Conservation (phyloP, 2,113 vertebrate genomes). For the Bolborhynchus lineola region DNA sequence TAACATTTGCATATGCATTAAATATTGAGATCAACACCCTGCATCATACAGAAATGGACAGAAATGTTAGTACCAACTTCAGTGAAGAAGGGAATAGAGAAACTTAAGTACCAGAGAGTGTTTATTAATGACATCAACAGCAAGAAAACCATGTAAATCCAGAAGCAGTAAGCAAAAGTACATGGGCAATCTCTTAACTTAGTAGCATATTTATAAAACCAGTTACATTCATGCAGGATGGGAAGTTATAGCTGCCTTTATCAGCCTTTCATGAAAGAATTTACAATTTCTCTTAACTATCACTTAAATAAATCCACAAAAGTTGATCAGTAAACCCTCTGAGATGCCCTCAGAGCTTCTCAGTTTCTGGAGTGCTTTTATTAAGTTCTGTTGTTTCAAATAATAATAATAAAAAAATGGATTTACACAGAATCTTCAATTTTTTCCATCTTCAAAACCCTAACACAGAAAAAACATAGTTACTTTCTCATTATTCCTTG, state of each 20-base stretch:
- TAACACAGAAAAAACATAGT: rapidly evolving
- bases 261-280: not conserved
- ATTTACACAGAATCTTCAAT: not conserved
- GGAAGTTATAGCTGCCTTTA: not conserved
- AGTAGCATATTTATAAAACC: not conserved
- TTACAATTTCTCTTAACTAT: not conserved
- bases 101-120: not conserved
- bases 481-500: not conserved
- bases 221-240: not conserved
- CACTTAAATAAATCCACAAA: not conserved
- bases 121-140: not conserved
- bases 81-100: not conserved
- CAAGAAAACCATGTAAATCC: not conserved
- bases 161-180: not conserved
- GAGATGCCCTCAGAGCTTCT: not conserved
- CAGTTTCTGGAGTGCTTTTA: not conserved
- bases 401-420: not conserved
- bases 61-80: not conserved
- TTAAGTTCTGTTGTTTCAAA: not conserved
- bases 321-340: not conserved
- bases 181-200: not conserved
- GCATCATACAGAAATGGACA: not conserved
- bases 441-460: not conserved
- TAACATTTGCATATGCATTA: rapidly evolving
- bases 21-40: not conserved